A percentile compares a stretch with the other conserved stretches of the same genome.
Conservation (phyloP, 2,888 invertebrate genomes). For the Thymelicus acteon region DNA sequence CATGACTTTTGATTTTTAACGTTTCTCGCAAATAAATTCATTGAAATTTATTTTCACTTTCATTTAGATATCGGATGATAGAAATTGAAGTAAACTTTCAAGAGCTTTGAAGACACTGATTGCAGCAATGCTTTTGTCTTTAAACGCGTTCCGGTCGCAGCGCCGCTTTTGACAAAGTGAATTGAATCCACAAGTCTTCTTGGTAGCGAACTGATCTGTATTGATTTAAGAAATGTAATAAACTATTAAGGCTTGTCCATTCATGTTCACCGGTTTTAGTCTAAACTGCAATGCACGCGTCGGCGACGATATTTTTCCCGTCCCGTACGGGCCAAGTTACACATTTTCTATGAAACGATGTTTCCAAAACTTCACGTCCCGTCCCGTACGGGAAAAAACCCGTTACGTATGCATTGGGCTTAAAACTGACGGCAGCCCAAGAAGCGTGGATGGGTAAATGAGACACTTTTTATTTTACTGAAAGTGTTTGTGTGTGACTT, state of each 20-base stretch:
- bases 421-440: too few relatives aligned
- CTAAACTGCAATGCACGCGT: too few relatives aligned
- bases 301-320: too few relatives aligned
- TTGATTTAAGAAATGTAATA: slow-evolving; percentile 54
- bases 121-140: slow-evolving; percentile 36
- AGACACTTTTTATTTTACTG: too few relatives aligned
- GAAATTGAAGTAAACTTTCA: slow-evolving; percentile 27
- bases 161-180: slow-evolving; percentile 43
- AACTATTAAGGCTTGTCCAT: neutral
- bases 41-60: slow-evolving; percentile 19
- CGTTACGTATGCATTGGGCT: too few relatives aligned
- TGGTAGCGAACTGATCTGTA: slow-evolving; percentile 58
- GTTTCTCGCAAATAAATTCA: slow-evolving; percentile 27
- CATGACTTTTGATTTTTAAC: slow-evolving; percentile 40
- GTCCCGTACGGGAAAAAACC: too few relatives aligned
- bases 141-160: slow-evolving; percentile 40
- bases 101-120: slow-evolving; percentile 31
- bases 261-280: neutral
- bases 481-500: too few relatives aligned
- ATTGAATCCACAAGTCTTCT: slow-evolving; percentile 69
- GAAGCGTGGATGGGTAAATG: too few relatives aligned
- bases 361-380: too few relatives aligned
- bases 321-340: too few relatives aligned
- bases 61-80: slow-evolving; percentile 15
- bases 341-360: too few relatives aligned